Evolutionary conservation across 2,888 invertebrate genomes (phyloP).

Genomic region (Thysanoteuthis rhombus): DNA sequence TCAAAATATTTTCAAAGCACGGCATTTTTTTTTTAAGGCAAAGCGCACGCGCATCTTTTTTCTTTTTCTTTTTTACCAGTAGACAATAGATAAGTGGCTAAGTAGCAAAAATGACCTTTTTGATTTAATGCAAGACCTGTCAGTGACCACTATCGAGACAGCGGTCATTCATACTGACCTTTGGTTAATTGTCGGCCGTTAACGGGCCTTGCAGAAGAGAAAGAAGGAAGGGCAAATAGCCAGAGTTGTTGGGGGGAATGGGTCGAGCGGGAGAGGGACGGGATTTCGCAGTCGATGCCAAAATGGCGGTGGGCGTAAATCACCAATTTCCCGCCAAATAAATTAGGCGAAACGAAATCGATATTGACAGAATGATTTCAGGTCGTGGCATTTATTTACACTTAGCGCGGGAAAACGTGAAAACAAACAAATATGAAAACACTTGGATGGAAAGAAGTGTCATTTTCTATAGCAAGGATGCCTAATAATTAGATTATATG

Average conservation of each 20-base stretch:
- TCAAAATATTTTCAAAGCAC: not conserved
- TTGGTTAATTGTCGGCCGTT: not conserved
- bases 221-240: not conserved
- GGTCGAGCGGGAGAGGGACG: not conserved
- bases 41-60: not conserved
- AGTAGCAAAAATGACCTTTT: not conserved
- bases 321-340: constrained; percentile 12
- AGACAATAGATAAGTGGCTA: not conserved
- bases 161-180: not conserved
- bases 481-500: not conserved
- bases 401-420: constrained; percentile 12
- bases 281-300: not conserved
- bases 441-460: not conserved
- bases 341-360: constrained; percentile 12
- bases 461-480: not conserved
- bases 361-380: not conserved
- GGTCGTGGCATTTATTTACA: not conserved
- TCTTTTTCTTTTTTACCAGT: not conserved
- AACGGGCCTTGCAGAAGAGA: not conserved
- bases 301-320: not conserved
- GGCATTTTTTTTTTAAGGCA: not conserved
- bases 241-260: not conserved
- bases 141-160: not conserved
- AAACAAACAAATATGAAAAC: constrained; percentile 12
- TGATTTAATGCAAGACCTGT: not conserved